A percentile compares a stretch with the other conserved stretches of the same genome.
Evolutionary conservation across 2,888 invertebrate species (phyloP).

Genomic region (Phengaris alcon): DNA sequence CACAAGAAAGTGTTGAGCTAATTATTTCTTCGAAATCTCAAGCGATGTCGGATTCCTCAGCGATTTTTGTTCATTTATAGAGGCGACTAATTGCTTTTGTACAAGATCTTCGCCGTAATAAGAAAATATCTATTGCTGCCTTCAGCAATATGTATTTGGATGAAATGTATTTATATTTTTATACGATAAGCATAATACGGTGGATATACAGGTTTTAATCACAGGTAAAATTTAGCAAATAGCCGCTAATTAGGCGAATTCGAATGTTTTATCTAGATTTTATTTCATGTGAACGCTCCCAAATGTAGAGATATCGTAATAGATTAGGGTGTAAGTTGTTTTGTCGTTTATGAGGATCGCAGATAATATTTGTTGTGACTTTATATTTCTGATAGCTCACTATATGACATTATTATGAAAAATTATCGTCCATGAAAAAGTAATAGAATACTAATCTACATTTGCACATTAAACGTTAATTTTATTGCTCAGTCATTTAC

Average conservation of each 20-base stretch:
- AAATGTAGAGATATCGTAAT: conserved; percentile 35
- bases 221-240: background rate
- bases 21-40: conserved; percentile 18
- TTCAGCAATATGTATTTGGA: no score
- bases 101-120: background rate
- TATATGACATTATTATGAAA: conserved; percentile 17
- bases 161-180: background rate
- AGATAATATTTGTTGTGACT: conserved; percentile 32
- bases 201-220: background rate
- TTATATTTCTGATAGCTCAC: conserved; percentile 17
- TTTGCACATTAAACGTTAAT: conserved; percentile 2
- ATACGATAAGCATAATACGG: background rate
- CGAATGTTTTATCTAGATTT: conserved; percentile 8
- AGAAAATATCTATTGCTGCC: background rate
- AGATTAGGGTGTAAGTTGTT: conserved; percentile 41
- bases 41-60: background rate
- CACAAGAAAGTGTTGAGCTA: conserved; percentile 18
- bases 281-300: conserved; percentile 31
- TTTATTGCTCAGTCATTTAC: conserved; percentile 2
- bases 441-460: background rate
- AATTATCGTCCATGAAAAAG: conserved; percentile 7
- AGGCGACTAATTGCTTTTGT: background rate
- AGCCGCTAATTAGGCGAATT: background rate
- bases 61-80: background rate
- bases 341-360: conserved; percentile 34